Evolutionary conservation across 1,140 invertebrate species (phyloP).

Genomic region (roundworm (Caenorhabditis elegans)): WBcel235 BX284602.5:14546001-14546500

Average conservation of each 20-base stretch:
- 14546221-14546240: slow-evolving; percentile 45
- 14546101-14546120: slow-evolving; percentile 21
- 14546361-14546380: too few species aligned
- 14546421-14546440: too few species aligned
- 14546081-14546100: background rate
- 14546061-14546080: background rate
- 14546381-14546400: background rate
- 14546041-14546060: background rate
- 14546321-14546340: background rate
- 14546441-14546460: too few species aligned
- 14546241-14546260: slow-evolving; percentile 51
- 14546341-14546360: too few species aligned
- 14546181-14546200: slow-evolving; percentile 54
- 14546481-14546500: too few species aligned
- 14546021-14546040: background rate
- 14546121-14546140: slow-evolving; percentile 38
- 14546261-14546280: slow-evolving; percentile 60
- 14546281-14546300: slow-evolving; percentile 59
- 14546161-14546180: slow-evolving; percentile 48
- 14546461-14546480: too few species aligned
- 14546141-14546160: slow-evolving; percentile 55
- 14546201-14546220: slow-evolving; percentile 46
- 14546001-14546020: slow-evolving; percentile 31
- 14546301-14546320: slow-evolving; percentile 57
- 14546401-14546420: too few species aligned